Evolutionary conservation across 2,797 vertebrate species (phyloP), one percentile per base, ranked within the genome.

Genomic region (Pangasius djambal): DNA sequence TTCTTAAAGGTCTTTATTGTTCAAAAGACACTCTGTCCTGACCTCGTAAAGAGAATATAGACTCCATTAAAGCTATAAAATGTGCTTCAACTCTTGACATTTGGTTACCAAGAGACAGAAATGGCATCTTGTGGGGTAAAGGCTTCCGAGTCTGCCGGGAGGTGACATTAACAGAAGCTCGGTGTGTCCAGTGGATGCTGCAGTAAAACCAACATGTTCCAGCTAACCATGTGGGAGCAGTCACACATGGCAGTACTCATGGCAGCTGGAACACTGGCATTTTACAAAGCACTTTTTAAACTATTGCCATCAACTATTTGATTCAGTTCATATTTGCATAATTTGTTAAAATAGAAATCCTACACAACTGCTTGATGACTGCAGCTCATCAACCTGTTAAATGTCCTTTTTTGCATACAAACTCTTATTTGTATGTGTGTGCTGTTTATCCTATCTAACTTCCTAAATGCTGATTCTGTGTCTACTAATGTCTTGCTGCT

Each of bases 61-160:
- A 78, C 84, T 89, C 44, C 34, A 72, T 72, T 48, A 87, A 74
- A 86, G 65, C 86, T 61, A 59, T 67, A 86, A 89, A 86, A 78
- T 59, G n/a, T 8, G 87, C 77, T 70, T 69, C 28, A 28, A 52
- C 72, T 63, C 67, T 65, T 91, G 87, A 91, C 89, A 91, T 91
- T 89, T 90, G 86, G 74, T 74, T 89, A 31, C 40, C 57, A n/a
- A 75, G 82, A 72, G 87, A n/a, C 50, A 13, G 18, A 79, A 86
- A 85, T n/a, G 34, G 88, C 84, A 69, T 72, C 88, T 78, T 78
- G 52, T 63, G 40, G 61, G 61, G 52, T 70, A 28, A 86, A 77
- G 16, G 72, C 83, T 78, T 48, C 48, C 0, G 28, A n/a, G 59
- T 57, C 89, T 86, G 81, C 59, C n/a, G 82, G 77, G 85, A 74